Conservation (phyloP, 2,113 vertebrate genomes). For the Panthera tigris region DNA sequence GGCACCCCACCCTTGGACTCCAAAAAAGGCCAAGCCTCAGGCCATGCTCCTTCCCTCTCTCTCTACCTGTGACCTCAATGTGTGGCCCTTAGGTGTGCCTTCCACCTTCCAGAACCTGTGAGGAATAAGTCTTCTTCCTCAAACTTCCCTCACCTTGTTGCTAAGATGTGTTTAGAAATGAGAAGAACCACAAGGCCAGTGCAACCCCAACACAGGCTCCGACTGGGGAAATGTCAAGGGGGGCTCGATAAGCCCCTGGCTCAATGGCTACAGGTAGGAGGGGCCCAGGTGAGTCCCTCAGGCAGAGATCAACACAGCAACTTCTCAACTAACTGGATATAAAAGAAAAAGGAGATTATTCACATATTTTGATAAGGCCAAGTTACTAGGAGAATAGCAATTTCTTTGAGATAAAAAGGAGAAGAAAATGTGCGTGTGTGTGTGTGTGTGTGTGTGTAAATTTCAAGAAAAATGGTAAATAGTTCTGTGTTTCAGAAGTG, state of each 20-base stretch:
- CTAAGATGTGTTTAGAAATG: not conserved
- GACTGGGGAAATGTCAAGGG: not conserved
- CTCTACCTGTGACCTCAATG: not conserved
- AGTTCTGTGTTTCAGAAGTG: not conserved
- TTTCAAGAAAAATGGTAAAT: not conserved
- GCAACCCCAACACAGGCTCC: not conserved
- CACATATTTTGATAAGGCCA: not conserved
- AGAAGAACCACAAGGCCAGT: not conserved
- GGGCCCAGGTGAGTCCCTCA: not conserved
- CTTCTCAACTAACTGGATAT: not conserved
- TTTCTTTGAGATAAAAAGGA: not conserved
- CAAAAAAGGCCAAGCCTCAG: not conserved
- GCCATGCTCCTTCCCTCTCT: not conserved
- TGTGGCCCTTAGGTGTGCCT: not conserved
- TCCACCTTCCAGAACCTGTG: not conserved
- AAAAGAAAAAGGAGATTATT: not conserved
- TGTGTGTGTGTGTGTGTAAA: not conserved
- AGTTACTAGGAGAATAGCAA: not conserved
- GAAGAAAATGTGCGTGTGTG: not conserved
- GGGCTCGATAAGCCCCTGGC: no score
- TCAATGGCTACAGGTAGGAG: not conserved
- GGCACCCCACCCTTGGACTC: no score
- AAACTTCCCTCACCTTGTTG: not conserved
- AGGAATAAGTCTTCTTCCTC: not conserved
- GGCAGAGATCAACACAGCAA: not conserved